These are phyloP conservation scores for Hippocampus mohnikei DNA, from an alignment of 2,113 vertebrate species.

Conservation along the genomic window DNA sequence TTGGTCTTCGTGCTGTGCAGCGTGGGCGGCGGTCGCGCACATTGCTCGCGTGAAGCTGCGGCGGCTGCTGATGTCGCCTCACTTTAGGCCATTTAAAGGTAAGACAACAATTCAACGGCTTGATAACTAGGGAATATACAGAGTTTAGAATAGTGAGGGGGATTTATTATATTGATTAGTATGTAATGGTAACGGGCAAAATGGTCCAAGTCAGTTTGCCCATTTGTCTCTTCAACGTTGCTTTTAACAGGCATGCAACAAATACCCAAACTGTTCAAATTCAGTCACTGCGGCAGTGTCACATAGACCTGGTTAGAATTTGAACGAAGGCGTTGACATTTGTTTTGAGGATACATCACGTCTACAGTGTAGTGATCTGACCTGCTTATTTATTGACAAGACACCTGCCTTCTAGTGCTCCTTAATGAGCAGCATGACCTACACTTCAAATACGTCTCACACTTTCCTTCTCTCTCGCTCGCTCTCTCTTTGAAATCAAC, in stretches of 20 bases:
- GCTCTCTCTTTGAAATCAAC: background rate
- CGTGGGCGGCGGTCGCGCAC: background rate
- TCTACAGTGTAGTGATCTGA: constrained; percentile 10
- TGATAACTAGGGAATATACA: background rate
- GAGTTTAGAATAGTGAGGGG: too few species aligned
- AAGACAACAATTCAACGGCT: background rate
- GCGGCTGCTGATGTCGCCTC: background rate
- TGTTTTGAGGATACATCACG: constrained; percentile 21
- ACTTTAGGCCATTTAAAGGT: background rate
- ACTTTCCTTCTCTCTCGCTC: background rate
- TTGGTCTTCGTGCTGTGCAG: background rate
- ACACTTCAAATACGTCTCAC: constrained; percentile 23
- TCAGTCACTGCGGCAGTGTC: constrained; percentile 1
- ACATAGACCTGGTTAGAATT: background rate
- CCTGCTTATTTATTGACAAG: constrained; percentile 28
- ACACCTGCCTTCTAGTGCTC: constrained; percentile 25
- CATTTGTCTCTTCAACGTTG: background rate
- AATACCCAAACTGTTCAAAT: constrained; percentile 1
- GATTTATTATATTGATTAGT: too few species aligned
- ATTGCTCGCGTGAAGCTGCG: background rate
- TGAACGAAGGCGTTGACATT: constrained; percentile 38
- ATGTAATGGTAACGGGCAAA: too few species aligned
- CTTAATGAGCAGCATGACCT: constrained; percentile 44
- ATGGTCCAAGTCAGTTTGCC: background rate
- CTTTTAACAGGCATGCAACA: background rate